Evolutionary conservation across 2,113 vertebrate genomes (phyloP).

Genomic region (Urocynchramus pylzowi): DNA sequence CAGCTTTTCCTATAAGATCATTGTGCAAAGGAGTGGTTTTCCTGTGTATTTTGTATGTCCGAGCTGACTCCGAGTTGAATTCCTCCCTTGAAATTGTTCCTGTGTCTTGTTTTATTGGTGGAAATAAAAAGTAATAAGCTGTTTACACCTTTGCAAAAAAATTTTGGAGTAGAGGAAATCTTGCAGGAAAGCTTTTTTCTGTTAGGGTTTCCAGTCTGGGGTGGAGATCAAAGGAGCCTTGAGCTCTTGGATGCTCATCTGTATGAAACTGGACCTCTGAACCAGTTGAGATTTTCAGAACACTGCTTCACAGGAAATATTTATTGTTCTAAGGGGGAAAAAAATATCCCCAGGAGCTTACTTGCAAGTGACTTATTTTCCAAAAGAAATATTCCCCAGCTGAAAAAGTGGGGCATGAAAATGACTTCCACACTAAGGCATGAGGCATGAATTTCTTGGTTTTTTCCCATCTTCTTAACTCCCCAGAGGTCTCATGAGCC

Average conservation of each 20-base stretch:
- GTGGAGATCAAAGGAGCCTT: constrained; percentile 5
- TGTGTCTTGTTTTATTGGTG: neutral
- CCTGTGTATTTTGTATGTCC: rapidly evolving
- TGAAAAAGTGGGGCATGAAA: neutral
- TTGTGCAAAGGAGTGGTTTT: neutral
- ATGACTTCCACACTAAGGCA: neutral
- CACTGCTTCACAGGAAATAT: neutral
- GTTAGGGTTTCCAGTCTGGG: neutral
- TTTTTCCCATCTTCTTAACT: neutral
- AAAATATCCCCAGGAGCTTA: neutral
- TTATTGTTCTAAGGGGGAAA: neutral
- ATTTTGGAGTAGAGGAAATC: neutral
- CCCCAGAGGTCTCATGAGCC: neutral
- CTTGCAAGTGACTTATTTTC: neutral
- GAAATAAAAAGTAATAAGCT: neutral
- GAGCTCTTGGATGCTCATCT: neutral
- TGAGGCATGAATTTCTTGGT: neutral
- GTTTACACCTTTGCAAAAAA: neutral
- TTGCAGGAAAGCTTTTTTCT: neutral
- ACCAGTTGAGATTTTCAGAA: neutral
- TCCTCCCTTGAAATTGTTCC: neutral
- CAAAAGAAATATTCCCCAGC: neutral
- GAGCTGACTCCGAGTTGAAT: neutral
- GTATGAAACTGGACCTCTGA: neutral
- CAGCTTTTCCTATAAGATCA: neutral